phyloP scores from a whole-genome alignment of 2,797 vertebrate genomes.

The Syndactyla subalaris region DNA sequence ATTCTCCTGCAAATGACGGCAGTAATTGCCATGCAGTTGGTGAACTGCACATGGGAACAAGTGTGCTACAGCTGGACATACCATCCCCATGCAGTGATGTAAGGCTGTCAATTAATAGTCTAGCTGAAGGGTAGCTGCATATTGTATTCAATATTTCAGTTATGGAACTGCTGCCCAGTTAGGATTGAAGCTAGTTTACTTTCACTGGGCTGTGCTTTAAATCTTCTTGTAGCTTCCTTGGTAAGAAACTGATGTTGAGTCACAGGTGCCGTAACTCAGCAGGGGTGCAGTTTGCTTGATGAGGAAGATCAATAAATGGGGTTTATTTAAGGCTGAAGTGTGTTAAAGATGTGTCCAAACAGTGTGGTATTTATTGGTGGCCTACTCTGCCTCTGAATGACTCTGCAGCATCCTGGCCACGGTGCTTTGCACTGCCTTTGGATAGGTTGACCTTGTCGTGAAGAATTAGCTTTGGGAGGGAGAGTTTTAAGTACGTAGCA shows the following conservation, averaged over 20 bases:
- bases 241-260: neutral
- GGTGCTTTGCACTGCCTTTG: neutral
- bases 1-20: neutral
- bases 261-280: neutral
- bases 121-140: neutral
- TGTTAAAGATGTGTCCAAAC: neutral
- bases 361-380: accelerated
- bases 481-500: neutral
- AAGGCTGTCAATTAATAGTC: neutral
- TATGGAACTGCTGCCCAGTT: neutral
- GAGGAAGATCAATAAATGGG: neutral
- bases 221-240: neutral
- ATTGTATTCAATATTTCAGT: neutral
- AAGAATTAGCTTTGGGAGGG: neutral
- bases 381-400: neutral
- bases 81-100: neutral
- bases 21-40: neutral
- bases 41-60: neutral
- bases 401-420: neutral
- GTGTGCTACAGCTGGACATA: neutral
- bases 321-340: neutral
- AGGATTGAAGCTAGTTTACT: neutral
- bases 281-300: neutral
- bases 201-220: neutral
- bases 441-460: neutral